Percentiles rank a stretch among this genome's conserved stretches.
phyloP scores from a whole-genome alignment of 2,888 invertebrate genomes.

The Empis livida region DNA sequence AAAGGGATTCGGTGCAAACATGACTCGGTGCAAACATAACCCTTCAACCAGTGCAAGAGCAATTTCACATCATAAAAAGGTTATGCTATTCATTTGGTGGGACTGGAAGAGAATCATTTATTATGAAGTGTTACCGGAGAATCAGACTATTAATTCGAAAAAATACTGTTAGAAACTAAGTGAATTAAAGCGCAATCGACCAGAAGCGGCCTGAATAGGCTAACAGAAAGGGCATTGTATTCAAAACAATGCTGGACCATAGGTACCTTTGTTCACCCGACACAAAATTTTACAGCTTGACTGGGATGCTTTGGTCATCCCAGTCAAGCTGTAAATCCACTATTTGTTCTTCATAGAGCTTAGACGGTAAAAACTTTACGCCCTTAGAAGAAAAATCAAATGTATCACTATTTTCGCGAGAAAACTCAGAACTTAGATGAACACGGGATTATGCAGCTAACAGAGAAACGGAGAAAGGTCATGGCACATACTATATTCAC shows the following conservation, averaged over 20 bases:
- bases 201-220: neutral
- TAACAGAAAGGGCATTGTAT: neutral
- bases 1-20: neutral
- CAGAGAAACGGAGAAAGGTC: no score
- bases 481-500: no score
- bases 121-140: conserved; percentile 12
- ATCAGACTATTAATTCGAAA: conserved; percentile 12
- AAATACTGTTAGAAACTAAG: conserved; percentile 15
- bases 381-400: no score
- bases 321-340: neutral
- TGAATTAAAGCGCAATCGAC: conserved; percentile 8
- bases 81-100: conserved; percentile 16
- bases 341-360: neutral
- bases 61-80: conserved; percentile 6
- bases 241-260: conserved; percentile 2
- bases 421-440: no score
- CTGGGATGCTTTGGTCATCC: conserved; percentile 9
- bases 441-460: no score
- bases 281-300: conserved; percentile 15
- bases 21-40: neutral
- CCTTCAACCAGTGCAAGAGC: neutral
- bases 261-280: conserved; percentile 13
- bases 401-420: no score
- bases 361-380: no score
- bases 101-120: conserved; percentile 13